Conservation (phyloP, 2,888 invertebrate genomes). For the Hydrotaea cyrtoneurina region DNA sequence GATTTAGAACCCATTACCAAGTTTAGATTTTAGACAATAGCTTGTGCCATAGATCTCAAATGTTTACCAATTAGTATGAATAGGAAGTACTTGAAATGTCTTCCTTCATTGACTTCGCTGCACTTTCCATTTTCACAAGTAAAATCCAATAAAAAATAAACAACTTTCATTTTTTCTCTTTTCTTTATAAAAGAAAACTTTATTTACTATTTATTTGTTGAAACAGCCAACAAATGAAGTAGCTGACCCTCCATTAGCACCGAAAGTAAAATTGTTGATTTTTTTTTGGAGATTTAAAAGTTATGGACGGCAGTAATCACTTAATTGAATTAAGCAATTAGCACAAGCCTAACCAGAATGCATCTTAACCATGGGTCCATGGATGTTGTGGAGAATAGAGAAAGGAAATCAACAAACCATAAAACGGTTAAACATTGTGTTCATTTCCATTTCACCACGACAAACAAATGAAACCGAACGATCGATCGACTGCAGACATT, state of each 20-base stretch:
- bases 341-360: background rate
- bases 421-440: background rate
- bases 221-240: conserved; percentile 5
- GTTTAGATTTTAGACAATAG: too few relatives aligned
- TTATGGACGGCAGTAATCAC: background rate
- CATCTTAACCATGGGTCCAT: too few relatives aligned
- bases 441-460: conserved; percentile 33
- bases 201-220: background rate
- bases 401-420: background rate
- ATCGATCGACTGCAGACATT: background rate
- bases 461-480: conserved; percentile 27
- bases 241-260: background rate
- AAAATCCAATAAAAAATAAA: background rate
- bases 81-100: background rate
- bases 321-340: conserved; percentile 55
- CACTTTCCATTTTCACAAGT: background rate
- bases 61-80: background rate
- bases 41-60: background rate
- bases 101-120: background rate
- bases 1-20: too few relatives aligned
- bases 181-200: background rate
- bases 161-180: background rate
- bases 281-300: background rate
- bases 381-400: background rate
- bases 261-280: conserved; percentile 42